These are phyloP conservation scores for Hemiscyllium ocellatum DNA, from an alignment of 2,113 vertebrate genomes.

Conservation along the genomic window DNA sequence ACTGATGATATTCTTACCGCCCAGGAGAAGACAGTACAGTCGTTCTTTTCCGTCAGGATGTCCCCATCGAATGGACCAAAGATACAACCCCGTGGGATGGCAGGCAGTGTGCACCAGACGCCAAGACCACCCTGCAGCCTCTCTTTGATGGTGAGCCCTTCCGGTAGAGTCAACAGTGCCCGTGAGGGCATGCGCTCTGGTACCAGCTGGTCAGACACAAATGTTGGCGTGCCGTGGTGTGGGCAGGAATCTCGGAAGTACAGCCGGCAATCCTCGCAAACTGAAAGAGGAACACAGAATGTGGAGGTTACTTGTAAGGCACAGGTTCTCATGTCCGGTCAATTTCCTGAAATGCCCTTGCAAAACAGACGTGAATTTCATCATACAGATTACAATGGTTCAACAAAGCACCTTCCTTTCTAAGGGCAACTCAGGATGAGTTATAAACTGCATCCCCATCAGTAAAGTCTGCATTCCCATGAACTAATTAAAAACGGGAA, in stretches of 20 bases:
- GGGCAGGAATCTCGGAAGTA: conserved; percentile 47
- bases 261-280: conserved; percentile 45
- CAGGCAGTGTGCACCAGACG: conserved; percentile 47
- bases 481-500: not conserved
- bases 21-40: conserved; percentile 58
- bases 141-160: conserved; percentile 45
- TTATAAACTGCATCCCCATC: too few species aligned
- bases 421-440: too few species aligned
- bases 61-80: conserved; percentile 62
- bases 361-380: not conserved
- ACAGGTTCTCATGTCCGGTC: not conserved
- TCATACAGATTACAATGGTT: too few species aligned
- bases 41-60: conserved; percentile 45
- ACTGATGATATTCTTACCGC: conserved; percentile 48
- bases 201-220: conserved; percentile 42
- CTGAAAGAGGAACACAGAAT: conserved; percentile 37
- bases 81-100: conserved; percentile 54
- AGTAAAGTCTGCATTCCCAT: not conserved
- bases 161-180: conserved; percentile 44
- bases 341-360: not conserved
- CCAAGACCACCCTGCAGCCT: conserved; percentile 43
- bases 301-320: not conserved
- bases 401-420: too few species aligned
- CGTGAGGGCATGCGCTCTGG: conserved; percentile 42
- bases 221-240: conserved; percentile 43